Evolutionary conservation across 2,888 invertebrate species (phyloP).

Genomic region (Monopis laevigella): DNA sequence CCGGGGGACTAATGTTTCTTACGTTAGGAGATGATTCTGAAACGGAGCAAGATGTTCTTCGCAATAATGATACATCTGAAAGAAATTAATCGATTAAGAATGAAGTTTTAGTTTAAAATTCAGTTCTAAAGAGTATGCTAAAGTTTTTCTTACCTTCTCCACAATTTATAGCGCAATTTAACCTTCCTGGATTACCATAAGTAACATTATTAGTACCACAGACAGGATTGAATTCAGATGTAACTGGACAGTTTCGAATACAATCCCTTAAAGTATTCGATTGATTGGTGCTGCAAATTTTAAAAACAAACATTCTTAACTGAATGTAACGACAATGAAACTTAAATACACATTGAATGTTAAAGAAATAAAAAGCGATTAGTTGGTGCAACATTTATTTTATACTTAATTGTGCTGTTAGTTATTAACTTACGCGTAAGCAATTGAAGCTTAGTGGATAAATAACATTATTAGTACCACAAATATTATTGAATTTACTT

Average conservation of each 20-base stretch:
- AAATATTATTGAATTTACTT: constrained; percentile 49
- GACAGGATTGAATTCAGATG: constrained; percentile 48
- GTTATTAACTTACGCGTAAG: no score
- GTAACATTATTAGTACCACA: constrained; percentile 45
- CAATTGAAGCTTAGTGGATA: constrained; percentile 40
- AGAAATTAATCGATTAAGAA: background rate
- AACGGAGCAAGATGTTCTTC: constrained; percentile 14
- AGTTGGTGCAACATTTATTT: constrained; percentile 1
- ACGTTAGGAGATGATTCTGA: background rate
- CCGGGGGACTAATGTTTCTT: background rate
- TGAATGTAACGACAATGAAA: no score
- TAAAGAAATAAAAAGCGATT: constrained; percentile 9
- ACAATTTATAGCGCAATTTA: constrained; percentile 43
- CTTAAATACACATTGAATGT: no score
- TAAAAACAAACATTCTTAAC: no score
- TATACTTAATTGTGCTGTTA: background rate
- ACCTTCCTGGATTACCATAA: constrained; percentile 36
- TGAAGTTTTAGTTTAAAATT: no score
- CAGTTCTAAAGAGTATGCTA: no score
- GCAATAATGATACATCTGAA: constrained; percentile 15
- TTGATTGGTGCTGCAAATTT: constrained; percentile 10
- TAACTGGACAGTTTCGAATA: constrained; percentile 32
- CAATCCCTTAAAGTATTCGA: constrained; percentile 22
- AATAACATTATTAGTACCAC: constrained; percentile 40
- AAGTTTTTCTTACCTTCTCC: constrained; percentile 48